Evolutionary conservation across 2,888 invertebrate genomes (phyloP), one percentile per base, ranked within the genome.

Genomic region (Timema cristinae): DNA sequence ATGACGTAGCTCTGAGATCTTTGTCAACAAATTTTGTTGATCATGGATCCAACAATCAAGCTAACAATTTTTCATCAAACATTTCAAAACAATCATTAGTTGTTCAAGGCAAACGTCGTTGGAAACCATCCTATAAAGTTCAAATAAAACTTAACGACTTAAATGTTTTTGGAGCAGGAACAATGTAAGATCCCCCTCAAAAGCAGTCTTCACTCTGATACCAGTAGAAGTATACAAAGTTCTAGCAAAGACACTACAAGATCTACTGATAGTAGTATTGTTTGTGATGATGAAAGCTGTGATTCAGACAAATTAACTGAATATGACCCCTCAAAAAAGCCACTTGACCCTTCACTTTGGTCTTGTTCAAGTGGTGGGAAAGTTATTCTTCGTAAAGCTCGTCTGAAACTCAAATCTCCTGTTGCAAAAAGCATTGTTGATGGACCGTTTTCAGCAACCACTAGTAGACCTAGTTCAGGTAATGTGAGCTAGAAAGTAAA

Each of bases 381-480:
- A 81, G 88, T 90, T 48, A 89, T 91, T 72, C 85, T 91, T 69
- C 84, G 91, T 74, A 90, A 90, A 80, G 90, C 90, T 10, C 85
- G 89, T 77, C 81, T 90, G 72, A 89, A 90, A 77, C 80, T 90
- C 72, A 88, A 86, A 78, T 81, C 80, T 70, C 80, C 79, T 6
- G 63, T 7, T 32, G 32, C 32, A 32, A 32, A 32, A 32, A 32
- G 32, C 32, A 32, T 32, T 32, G 32, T 32, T 32, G 90, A 90
- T 82, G 90, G 90, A 68, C 90, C 90, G 69, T 91, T 91, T 79
- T 90, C 91, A 32, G 32, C 32, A 32, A 32, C 32, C 32, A 32
- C 32, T 32, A 32, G 32, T 32, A 32, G 32, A 32, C 32, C 32
- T 32, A 32, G 32, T 32, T 32, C 32, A 32, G 32, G 32, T 32